Percentiles rank a stretch among this genome's conserved stretches.
phyloP scores from a whole-genome alignment of 2,797 vertebrate species.

The Sciurus carolinensis region DNA sequence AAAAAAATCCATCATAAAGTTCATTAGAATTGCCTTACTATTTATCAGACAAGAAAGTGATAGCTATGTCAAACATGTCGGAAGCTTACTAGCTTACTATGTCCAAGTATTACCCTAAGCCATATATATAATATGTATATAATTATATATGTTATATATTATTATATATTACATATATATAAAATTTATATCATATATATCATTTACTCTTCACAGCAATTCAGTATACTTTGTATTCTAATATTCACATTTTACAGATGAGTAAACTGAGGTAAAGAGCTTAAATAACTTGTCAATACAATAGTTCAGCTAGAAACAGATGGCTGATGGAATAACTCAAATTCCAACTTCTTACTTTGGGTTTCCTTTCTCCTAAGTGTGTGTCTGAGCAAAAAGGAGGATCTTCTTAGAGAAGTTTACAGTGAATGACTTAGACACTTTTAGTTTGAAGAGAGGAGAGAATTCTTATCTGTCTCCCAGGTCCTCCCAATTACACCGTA shows the following conservation, averaged over 20 bases:
- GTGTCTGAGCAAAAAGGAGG: neutral
- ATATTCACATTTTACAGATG: neutral
- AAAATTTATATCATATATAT: neutral
- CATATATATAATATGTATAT: too few relatives aligned
- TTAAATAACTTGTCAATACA: neutral
- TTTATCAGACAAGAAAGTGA: slow-evolving; percentile 24
- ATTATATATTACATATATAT: too few relatives aligned
- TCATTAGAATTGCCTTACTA: neutral
- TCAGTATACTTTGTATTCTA: neutral
- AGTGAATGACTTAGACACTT: neutral
- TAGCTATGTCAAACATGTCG: neutral
- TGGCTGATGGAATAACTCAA: neutral
- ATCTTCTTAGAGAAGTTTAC: neutral
- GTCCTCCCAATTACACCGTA: neutral
- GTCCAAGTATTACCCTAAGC: neutral
- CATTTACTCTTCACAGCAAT: neutral
- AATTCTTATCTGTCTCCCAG: neutral
- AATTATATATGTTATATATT: too few relatives aligned
- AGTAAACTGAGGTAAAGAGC: neutral
- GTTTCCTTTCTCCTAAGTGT: neutral
- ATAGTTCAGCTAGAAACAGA: slow-evolving; percentile 28
- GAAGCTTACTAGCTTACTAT: neutral
- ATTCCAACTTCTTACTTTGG: neutral
- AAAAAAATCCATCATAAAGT: slow-evolving; percentile 68
- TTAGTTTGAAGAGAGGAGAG: neutral